Evolutionary conservation across 2,113 vertebrate species (phyloP), one percentile per base, ranked within the genome.

Genomic region (Epinephelus moara): DNA sequence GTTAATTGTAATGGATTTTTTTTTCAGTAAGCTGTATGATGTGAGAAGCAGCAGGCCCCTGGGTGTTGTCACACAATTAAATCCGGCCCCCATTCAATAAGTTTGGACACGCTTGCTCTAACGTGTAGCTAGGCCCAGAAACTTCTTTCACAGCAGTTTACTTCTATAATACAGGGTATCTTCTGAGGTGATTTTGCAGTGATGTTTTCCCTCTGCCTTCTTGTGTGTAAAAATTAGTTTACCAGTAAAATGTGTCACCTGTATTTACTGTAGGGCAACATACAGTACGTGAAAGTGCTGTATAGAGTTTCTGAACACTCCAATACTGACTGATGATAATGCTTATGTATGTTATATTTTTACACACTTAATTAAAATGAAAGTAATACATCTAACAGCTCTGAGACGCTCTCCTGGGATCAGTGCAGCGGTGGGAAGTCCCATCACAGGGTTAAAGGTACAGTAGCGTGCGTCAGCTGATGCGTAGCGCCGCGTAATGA

Each of bases 381-480:
- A 62, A 40, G 64, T 81, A 53, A 75, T 78, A 3, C 18, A 40
- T 6, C 17, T 13, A n/a, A 17, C 27, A 42, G 57, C 45, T 56
- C 45, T 4, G 59, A 13, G 52, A 10, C 50, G 67, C 30, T 78
- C 87, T 78, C 87, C 0, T 0, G 66, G 88, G 90, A 66, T 6
- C 85, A 1, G 55, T 0, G 30, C 49, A 2, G 72, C 25, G 82
- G 84, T 92, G 89, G 88, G 91, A 94, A 89, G 77, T 73, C 1
- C 85, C 88, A 67, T 76, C 73, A 33, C 75, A 60, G 90, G 94
- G 94, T 94, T 92, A 93, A 93, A 94, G 93, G 91, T 93, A 83
- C 89, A 79, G 89, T 0, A 7, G 47, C 62, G 71, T 94, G 92
- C 92, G 94, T 95, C 94, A 95, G 88, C 89, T 87, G 93, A 81